Evolutionary conservation across 35 echinoderm and acorn worm species (phyloP), one percentile per base, ranked within the genome.

Genomic region (Holothuria glaberrima): DNA sequence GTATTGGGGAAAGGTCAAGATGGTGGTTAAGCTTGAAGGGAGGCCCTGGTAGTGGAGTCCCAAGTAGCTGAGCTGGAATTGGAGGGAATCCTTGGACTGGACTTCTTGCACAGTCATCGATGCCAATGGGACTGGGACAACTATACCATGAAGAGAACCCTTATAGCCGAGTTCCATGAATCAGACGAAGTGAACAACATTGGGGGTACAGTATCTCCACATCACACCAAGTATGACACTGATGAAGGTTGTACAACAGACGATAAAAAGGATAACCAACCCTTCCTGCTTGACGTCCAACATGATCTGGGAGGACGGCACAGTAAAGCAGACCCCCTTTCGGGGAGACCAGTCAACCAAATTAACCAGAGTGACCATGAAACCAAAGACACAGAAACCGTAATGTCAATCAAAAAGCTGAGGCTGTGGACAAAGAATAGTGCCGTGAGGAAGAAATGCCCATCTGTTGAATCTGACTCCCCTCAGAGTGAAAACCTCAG

Each of bases 101-200:
- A n/a, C n/a, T n/a, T n/a, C 30, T 48, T 77, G 30, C 73, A 48
- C 13, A 2, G 73, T 77, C 36, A 45, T 77, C 16, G 73, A 34
- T 77, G 73, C 27, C 73, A 77, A 19, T 77, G 73, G 73, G 73
- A 77, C 73, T 77, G 30, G 73, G 73, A 77, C 22, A n/a, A 32
- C 21, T 26, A 12, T 9, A 45, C 3, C 33, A 77, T 77, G 10
- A 64, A 64, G 26, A 14, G 26, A 2, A 64, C 19, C 19, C 60
- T 7, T 41, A 5, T 22, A 64, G 60, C 12, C 26, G 13, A 64
- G 26, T 64, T 64, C 13, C 60, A 64, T 64, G 19, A 64, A 27
- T 27, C 12, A 64, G 60, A 64, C 13, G 26, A 64, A 22, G 60
- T 64, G 26, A 12, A 22, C 26, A 64, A 64, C 12, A 20, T 5